Evolutionary conservation across 2,797 vertebrate genomes (phyloP), one percentile per base, ranked within the genome.

Genomic region (Arnoldichthys spilopterus): DNA sequence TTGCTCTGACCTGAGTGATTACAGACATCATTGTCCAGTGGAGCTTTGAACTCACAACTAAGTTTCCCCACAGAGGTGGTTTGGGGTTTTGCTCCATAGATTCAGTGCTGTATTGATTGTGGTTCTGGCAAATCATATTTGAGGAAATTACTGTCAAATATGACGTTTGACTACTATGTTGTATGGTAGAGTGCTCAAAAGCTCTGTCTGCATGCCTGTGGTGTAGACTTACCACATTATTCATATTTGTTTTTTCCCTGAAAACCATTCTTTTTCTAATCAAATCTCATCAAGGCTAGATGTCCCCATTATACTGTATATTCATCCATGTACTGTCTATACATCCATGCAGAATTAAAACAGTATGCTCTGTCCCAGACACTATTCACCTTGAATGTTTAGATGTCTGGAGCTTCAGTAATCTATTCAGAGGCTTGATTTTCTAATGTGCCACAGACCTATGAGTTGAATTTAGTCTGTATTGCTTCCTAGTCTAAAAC

Each of bases 301-400:
- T 67, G 26, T 16, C 24, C 9, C 24, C 22, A 62, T 62, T 62
- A 34, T 32, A 62, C 1, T 30, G n/a, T n/a, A n/a, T n/a, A n/a
- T n/a, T n/a, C n/a, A n/a, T n/a, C n/a, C n/a, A n/a, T n/a, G n/a
- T n/a, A n/a, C n/a, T n/a, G n/a, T n/a, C n/a, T n/a, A 8, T 30
- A 59, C 28, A 13, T 30, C 26, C 24, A 30, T 30, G 6, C 11
- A 4, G 26, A 30, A 61, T 30, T 30, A 30, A 61, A 30, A 16
- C 15, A 6, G 13, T 16, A 12, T 28, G 28, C 77, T 83, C 72
- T 66, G 43, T 30, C 47, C 13, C 15, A 18, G 47, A 26, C 81
- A 74, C 77, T 22, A 69, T 87, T 87, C 86, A 87, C 87, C 80
- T 84, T 73, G 80, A 75, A 71, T 80, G 73, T 85, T 79, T 62